Evolutionary conservation across 2,888 invertebrate species (phyloP).

Genomic region (Pristionchus exspectatus): DNA sequence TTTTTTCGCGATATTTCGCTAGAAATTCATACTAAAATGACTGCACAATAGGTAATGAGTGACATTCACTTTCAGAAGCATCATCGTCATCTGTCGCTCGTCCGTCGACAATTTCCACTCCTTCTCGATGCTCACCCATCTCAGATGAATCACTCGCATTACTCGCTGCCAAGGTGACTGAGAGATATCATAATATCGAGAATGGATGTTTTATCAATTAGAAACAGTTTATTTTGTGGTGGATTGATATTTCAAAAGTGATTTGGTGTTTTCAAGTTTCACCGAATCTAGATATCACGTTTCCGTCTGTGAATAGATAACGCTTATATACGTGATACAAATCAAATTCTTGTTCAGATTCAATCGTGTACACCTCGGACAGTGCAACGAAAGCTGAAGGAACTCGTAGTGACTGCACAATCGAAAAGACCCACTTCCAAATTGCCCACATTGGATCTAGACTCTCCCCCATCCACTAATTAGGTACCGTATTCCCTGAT

Average conservation of each 20-base stretch:
- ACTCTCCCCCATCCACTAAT: constrained; percentile 50
- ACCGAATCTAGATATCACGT: not conserved
- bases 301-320: not conserved
- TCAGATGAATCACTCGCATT: not conserved
- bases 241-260: not conserved
- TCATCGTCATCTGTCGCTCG: not conserved
- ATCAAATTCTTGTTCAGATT: not conserved
- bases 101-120: not conserved
- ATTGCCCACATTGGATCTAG: constrained; percentile 2
- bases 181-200: too few relatives aligned
- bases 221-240: not conserved
- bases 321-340: too few relatives aligned
- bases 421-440: not conserved
- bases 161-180: constrained; percentile 22
- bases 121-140: not conserved
- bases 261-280: not conserved
- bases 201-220: too few relatives aligned
- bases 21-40: not conserved
- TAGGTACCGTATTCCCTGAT: not conserved
- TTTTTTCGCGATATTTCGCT: not conserved
- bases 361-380: constrained; percentile 53
- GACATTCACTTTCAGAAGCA: not conserved
- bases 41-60: not conserved
- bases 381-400: not conserved
- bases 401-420: constrained; percentile 13